Evolutionary conservation across 2,888 invertebrate genomes (phyloP).

Genomic region (Heliconius erato): DNA sequence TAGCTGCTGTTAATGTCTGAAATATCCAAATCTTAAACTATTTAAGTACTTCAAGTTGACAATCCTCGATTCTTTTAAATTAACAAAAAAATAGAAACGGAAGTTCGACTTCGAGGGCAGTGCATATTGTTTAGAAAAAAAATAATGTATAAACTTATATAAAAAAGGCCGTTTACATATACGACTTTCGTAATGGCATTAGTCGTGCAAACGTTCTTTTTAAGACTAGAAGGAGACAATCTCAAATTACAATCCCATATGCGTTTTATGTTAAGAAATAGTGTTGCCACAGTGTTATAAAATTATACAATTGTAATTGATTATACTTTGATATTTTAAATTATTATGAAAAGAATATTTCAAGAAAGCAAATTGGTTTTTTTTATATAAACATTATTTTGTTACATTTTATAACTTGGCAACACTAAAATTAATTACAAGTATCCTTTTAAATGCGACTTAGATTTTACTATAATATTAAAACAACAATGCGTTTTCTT

Average conservation of each 20-base stretch:
- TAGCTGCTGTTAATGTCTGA: conserved; percentile 56
- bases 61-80: conserved; percentile 38
- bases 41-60: conserved; percentile 73
- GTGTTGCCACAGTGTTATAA: conserved; percentile 13
- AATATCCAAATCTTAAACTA: conserved; percentile 69
- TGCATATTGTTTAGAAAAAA: conserved; percentile 66
- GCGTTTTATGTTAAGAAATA: conserved; percentile 49
- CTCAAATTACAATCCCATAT: conserved; percentile 63
- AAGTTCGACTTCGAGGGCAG: conserved; percentile 69
- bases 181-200: conserved; percentile 42
- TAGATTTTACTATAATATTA: not conserved
- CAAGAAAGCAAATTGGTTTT: too few relatives aligned
- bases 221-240: conserved; percentile 70
- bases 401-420: not conserved
- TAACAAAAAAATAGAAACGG: conserved; percentile 52
- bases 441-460: conserved; percentile 3
- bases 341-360: too few relatives aligned
- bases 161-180: conserved; percentile 61
- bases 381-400: too few relatives aligned
- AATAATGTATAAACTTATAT: conserved; percentile 64
- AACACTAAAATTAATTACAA: not conserved
- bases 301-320: not conserved
- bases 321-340: not conserved
- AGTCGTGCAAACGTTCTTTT: conserved; percentile 51
- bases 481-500: not conserved